Evolutionary conservation across 53 echinoderm and acorn worm genomes (phyloP).

Genomic region (Henricia sp.): DNA sequence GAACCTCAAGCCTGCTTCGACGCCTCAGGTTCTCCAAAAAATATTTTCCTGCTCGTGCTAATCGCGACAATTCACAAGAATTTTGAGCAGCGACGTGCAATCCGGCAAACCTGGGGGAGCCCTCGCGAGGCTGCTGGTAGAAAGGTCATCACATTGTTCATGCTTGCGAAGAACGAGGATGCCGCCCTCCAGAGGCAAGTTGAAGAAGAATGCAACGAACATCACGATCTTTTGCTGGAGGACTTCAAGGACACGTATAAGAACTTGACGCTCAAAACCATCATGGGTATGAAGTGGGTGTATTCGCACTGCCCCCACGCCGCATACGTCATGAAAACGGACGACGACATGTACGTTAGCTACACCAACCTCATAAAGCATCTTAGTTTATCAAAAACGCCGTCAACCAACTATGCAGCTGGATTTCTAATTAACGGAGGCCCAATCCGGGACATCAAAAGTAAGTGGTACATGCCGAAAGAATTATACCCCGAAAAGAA

Average conservation of each 20-base stretch:
- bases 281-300: conserved; percentile 94
- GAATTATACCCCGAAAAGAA: conserved; percentile 72
- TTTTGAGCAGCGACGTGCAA: conserved; percentile 88
- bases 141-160: conserved; percentile 76
- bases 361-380: conserved; percentile 73
- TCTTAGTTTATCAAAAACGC: conserved; percentile 41
- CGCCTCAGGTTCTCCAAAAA: conserved; percentile 55
- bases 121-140: conserved; percentile 66
- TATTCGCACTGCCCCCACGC: conserved; percentile 74
- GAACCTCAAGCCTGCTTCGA: conserved; percentile 83
- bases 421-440: conserved; percentile 84
- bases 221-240: conserved; percentile 86
- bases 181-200: conserved; percentile 66
- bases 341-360: conserved; percentile 89
- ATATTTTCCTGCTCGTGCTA: conserved; percentile 81
- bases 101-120: conserved; percentile 86
- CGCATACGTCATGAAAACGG: conserved; percentile 85
- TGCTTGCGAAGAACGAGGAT: conserved; percentile 77
- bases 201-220: conserved; percentile 69
- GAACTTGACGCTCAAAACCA: conserved; percentile 85
- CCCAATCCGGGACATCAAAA: conserved; percentile 86
- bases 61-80: conserved; percentile 81
- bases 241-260: conserved; percentile 90
- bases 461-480: conserved; percentile 96
- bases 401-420: conserved; percentile 57